Percentiles rank a stretch among this genome's conserved stretches.
Evolutionary conservation across 1,140 invertebrate genomes (phyloP).

Genomic region (Oncopodura yosiiana): DNA sequence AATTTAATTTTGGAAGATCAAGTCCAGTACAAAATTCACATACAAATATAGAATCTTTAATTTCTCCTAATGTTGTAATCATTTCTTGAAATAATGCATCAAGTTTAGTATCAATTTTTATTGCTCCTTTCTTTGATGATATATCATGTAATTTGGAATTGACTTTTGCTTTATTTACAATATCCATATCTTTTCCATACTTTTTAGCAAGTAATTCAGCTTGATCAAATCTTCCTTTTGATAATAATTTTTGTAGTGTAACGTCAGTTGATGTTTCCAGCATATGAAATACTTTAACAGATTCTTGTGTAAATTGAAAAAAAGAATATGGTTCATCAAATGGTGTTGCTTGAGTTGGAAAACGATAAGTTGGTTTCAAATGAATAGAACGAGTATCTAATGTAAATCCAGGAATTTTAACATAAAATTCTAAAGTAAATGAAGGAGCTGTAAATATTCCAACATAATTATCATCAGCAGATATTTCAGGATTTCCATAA

Average conservation of each 20-base stretch:
- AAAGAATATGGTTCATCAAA: slow-evolving; percentile 24
- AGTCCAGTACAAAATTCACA: slow-evolving; percentile 20
- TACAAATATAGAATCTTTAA: slow-evolving; percentile 23
- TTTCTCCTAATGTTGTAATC: neutral
- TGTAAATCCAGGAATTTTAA: slow-evolving; percentile 1
- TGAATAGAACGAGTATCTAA: neutral
- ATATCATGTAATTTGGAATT: slow-evolving; percentile 1
- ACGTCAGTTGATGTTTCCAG: slow-evolving; percentile 24
- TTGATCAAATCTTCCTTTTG: slow-evolving; percentile 20
- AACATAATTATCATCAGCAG: slow-evolving; percentile 5
- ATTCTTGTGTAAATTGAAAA: neutral
- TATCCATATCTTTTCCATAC: slow-evolving; percentile 28
- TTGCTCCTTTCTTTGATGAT: neutral
- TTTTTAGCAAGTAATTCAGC: slow-evolving; percentile 17
- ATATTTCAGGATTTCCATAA: neutral
- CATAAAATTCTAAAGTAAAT: slow-evolving; percentile 14
- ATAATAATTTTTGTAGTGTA: slow-evolving; percentile 26
- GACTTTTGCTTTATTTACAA: slow-evolving; percentile 28
- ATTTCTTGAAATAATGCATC: slow-evolving; percentile 4
- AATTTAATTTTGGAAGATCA: slow-evolving; percentile 7
- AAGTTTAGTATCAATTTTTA: neutral
- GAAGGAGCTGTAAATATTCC: slow-evolving; percentile 13
- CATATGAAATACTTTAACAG: slow-evolving; percentile 14
- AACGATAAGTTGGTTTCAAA: neutral
- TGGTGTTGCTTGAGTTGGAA: neutral